Evolutionary conservation across 2,113 vertebrate species (phyloP), one percentile per base, ranked within the genome.

Genomic region (Callipepla squamata): DNA sequence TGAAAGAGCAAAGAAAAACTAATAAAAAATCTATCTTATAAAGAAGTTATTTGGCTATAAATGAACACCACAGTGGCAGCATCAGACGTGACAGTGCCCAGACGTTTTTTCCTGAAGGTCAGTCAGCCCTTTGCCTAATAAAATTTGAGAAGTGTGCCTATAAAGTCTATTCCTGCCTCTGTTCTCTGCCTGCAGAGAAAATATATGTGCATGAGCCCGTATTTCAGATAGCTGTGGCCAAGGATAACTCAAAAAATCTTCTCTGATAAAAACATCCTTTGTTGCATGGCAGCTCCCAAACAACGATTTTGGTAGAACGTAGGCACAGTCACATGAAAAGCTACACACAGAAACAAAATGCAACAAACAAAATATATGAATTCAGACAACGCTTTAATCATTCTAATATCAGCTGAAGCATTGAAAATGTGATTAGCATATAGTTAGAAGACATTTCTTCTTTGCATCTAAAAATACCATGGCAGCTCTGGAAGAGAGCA

Each of bases 101-200:
- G 75, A 44, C 74, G 47, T 80, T 85, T 73, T 55, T 77, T 74
- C 74, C 53, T 74, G 82, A 93, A 95, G 93, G 93, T 94, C 92
- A 95, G 68, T 63, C 50, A 96, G 93, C 63, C 75, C 92, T 96
- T 90, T 94, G 76, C 73, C 66, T 94, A 95, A 94, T 91, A 94
- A 94, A 92, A 90, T 80, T 90, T 77, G 73, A 94, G 90, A 85
- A 91, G 61, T 68, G 55, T 66, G 85, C 92, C 88, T 87, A 48
- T 92, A 93, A 91, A 94, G 17, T 87, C 78, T 91, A 42, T 62
- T 80, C 75, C 50, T 74, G 59, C 81, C 72, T 91, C 87, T 63
- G 57, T 70, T 91, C 63, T 83, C 69, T 92, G 81, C 84, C 81
- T 80, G 87, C 81, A 85, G 81, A 92, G 66, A 86, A 86, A 86